Conservation (phyloP, 2,113 vertebrate genomes). For the Xiphophorus maculatus region DNA sequence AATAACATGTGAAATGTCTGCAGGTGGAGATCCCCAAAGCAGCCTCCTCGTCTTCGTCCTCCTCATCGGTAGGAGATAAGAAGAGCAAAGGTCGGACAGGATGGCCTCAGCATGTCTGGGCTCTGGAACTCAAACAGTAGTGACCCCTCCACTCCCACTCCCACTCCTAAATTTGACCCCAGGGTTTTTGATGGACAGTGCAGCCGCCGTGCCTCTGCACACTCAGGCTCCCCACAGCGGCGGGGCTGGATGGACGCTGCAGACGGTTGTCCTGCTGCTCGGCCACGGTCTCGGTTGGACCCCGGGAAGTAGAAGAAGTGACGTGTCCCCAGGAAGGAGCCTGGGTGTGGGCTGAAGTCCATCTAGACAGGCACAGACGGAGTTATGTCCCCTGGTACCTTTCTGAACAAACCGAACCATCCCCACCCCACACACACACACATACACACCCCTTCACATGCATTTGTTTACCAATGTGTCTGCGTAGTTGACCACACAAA, state of each 20-base stretch:
- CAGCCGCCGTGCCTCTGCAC: not conserved
- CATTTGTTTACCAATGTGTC: not conserved
- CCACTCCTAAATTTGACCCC: not conserved
- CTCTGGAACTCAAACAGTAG: constrained; percentile 95
- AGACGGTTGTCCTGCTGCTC: not conserved
- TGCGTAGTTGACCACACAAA: constrained; percentile 4
- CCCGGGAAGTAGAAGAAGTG: no score
- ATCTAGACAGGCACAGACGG: not conserved
- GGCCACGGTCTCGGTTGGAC: no score
- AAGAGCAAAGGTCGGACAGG: constrained; percentile 98
- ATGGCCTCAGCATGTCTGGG: constrained; percentile 99
- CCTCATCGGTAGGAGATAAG: constrained; percentile 90
- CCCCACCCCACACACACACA: not conserved
- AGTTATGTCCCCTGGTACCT: not conserved
- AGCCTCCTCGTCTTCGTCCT: constrained; percentile 74
- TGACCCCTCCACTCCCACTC: not conserved
- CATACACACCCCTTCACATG: not conserved
- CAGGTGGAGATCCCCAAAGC: constrained; percentile 93
- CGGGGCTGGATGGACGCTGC: not conserved
- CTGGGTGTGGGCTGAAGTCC: not conserved
- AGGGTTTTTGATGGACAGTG: constrained; percentile 6
- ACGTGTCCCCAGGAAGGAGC: not conserved
- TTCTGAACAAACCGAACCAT: not conserved
- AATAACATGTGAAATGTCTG: constrained; percentile 4
- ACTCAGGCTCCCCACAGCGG: not conserved